A percentile compares a stretch with the other conserved stretches of the same genome.
Conservation (phyloP, 1,140 invertebrate species). For the Drosophila baimaii region DNA sequence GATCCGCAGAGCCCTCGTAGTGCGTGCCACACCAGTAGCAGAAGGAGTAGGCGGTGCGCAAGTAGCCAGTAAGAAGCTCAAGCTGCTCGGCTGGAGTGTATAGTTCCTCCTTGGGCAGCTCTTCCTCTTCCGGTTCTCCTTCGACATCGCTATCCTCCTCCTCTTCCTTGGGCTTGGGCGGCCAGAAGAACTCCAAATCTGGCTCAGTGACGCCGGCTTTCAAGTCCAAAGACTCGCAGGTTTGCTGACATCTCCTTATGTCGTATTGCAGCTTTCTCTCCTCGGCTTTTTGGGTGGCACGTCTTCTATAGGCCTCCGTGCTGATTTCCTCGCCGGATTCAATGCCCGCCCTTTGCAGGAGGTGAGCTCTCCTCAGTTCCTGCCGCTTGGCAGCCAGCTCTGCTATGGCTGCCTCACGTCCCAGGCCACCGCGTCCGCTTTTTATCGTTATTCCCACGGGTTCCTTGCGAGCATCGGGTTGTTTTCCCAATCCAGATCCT, state of each 20-base stretch:
- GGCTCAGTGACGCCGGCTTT: slow-evolving; percentile 86
- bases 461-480: slow-evolving; percentile 87
- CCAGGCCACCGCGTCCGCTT: slow-evolving; percentile 89
- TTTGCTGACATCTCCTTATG: slow-evolving; percentile 88
- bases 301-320: slow-evolving; percentile 86
- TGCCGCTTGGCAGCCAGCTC: slow-evolving; percentile 80
- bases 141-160: slow-evolving; percentile 75
- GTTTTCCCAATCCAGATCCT: slow-evolving; percentile 90
- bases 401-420: slow-evolving; percentile 86
- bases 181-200: slow-evolving; percentile 89
- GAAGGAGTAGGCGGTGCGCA: slow-evolving; percentile 89
- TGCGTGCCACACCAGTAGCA: slow-evolving; percentile 92
- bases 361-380: slow-evolving; percentile 65
- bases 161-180: slow-evolving; percentile 77
- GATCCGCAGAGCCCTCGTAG: slow-evolving; percentile 87
- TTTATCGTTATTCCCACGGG: slow-evolving; percentile 91
- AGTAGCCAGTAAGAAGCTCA: slow-evolving; percentile 88
- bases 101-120: slow-evolving; percentile 61
- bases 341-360: slow-evolving; percentile 56
- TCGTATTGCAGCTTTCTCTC: slow-evolving; percentile 84
- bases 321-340: slow-evolving; percentile 59
- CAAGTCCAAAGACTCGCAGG: slow-evolving; percentile 90
- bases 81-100: slow-evolving; percentile 86
- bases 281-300: slow-evolving; percentile 86
- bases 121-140: slow-evolving; percentile 68